These are phyloP conservation scores for Phytoseiulus persimilis DNA, from an alignment of 2,888 invertebrate species.

Conservation along the genomic window DNA sequence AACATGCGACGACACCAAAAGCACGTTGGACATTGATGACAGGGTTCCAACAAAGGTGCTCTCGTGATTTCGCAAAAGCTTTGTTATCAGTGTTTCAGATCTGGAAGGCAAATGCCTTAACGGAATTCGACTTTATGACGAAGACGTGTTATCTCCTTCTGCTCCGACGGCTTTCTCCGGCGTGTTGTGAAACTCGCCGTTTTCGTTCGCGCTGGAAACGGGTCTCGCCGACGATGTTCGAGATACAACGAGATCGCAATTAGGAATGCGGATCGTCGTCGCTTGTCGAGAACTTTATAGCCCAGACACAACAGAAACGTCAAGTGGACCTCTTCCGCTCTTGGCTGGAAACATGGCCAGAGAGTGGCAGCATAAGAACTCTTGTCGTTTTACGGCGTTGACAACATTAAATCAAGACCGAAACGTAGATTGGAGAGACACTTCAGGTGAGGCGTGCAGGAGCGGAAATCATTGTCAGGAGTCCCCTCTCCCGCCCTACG, in stretches of 20 bases:
- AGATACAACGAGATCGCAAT: neutral
- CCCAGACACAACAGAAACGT: neutral
- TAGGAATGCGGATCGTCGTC: neutral
- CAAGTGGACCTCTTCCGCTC: neutral
- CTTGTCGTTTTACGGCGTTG: neutral
- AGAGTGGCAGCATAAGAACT: neutral
- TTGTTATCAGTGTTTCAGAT: neutral
- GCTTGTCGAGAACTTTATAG: constrained; percentile 5
- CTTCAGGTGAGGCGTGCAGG: neutral
- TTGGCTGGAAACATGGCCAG: neutral
- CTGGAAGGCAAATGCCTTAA: neutral
- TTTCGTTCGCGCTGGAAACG: neutral
- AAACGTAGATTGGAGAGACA: neutral
- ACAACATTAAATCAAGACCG: neutral
- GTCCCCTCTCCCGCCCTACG: no score
- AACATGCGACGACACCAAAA: neutral
- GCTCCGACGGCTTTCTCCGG: neutral
- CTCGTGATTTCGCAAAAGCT: neutral
- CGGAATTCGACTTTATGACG: neutral
- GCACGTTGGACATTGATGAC: neutral
- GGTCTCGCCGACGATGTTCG: neutral
- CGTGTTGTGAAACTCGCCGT: neutral
- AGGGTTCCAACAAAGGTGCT: neutral
- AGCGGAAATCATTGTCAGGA: no score
- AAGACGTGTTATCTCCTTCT: neutral